phyloP scores from a whole-genome alignment of 2,113 vertebrate species.

The Taxidea taxus region DNA sequence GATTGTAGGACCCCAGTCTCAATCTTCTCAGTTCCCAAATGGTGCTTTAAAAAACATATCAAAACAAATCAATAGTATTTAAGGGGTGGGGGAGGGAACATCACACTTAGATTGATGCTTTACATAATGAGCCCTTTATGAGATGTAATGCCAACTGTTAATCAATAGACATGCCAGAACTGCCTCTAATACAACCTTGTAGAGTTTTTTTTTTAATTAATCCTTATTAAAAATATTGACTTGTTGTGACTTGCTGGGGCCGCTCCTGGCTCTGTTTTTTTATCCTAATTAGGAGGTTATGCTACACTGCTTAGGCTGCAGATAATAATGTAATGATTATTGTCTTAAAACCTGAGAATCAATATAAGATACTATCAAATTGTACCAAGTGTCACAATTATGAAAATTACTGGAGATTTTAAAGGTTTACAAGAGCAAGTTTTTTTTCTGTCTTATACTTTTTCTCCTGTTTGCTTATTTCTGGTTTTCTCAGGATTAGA shows the following conservation, averaged over 20 bases:
- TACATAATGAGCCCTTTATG: conserved; percentile 92
- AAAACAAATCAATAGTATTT: conserved; percentile 68
- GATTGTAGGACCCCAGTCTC: not conserved
- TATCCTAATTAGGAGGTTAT: conserved; percentile 87
- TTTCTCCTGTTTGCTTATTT: not conserved
- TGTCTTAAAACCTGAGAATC: conserved; percentile 84
- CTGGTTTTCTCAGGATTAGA: not conserved
- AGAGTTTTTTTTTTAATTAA: conserved; percentile 91
- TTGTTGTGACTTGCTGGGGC: conserved; percentile 85
- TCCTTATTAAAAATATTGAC: conserved; percentile 94
- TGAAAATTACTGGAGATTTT: conserved; percentile 80
- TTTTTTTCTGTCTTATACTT: conserved; percentile 53
- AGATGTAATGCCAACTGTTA: conserved; percentile 94
- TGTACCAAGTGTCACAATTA: conserved; percentile 82
- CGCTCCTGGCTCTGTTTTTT: conserved; percentile 83
- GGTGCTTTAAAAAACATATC: conserved; percentile 64
- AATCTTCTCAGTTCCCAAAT: conserved; percentile 46
- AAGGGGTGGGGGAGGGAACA: conserved; percentile 77
- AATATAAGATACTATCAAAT: conserved; percentile 79
- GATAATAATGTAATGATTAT: conserved; percentile 88
- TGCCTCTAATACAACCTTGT: conserved; percentile 92
- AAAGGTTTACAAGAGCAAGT: conserved; percentile 66
- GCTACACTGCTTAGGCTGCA: conserved; percentile 82
- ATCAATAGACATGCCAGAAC: conserved; percentile 93
- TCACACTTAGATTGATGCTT: conserved; percentile 86